Conservation (phyloP, 2,797 vertebrate species). For the Hippocampus kuda region DNA sequence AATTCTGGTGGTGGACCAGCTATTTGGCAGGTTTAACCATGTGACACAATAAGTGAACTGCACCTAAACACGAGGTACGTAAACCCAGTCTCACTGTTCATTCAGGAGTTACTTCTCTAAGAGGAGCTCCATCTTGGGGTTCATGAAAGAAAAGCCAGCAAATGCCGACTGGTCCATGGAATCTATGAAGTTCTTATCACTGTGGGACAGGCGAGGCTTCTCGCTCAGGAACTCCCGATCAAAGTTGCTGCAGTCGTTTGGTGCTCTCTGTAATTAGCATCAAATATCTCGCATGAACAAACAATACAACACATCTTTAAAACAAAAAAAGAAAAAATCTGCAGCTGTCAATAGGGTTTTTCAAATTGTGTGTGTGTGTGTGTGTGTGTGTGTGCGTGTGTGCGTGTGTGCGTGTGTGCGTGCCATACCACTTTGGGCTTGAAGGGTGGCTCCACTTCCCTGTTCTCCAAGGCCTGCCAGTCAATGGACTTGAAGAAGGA, state of each 20-base stretch:
- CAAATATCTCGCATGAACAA: conserved; percentile 7
- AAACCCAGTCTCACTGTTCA: conserved; percentile 10
- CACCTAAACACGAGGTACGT: conserved; percentile 24
- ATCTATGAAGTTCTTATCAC: conserved; percentile 94
- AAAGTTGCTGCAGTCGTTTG: conserved; percentile 92
- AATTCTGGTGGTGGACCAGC: conserved; percentile 41
- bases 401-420: conserved; percentile 1
- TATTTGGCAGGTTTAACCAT: conserved; percentile 24
- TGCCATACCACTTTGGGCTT: conserved; percentile 90
- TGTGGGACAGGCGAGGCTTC: conserved; percentile 87
- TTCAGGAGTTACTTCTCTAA: conserved; percentile 69
- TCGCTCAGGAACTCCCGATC: conserved; percentile 95
- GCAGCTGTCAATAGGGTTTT: neutral
- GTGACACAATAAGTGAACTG: conserved; percentile 19
- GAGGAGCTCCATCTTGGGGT: conserved; percentile 82
- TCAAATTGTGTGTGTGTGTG: neutral
- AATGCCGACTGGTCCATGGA: conserved; percentile 97
- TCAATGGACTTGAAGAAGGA: conserved; percentile 88
- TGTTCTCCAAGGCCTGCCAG: conserved; percentile 82
- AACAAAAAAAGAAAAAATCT: neutral
- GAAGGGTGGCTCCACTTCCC: conserved; percentile 85
- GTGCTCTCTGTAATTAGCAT: conserved; percentile 73
- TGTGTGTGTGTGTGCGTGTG: neutral
- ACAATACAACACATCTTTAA: neutral
- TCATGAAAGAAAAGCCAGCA: conserved; percentile 89